These are phyloP conservation scores for Camelus bactrianus DNA, from an alignment of 2,113 vertebrate genomes.

Conservation along the genomic window DNA sequence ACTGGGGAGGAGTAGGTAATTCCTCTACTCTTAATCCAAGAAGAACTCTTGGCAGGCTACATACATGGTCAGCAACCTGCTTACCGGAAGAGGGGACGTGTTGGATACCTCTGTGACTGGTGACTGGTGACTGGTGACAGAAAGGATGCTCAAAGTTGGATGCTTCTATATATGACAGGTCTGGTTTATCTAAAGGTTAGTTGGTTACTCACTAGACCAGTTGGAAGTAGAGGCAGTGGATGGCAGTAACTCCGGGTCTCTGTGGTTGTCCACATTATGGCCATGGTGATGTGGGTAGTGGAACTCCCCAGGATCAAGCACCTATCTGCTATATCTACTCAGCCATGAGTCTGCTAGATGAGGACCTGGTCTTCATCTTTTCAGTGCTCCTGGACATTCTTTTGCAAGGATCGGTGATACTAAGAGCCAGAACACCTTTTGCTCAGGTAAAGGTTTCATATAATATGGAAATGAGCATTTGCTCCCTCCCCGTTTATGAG, in stretches of 20 bases:
- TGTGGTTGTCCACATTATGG: not conserved
- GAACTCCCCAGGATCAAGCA: not conserved
- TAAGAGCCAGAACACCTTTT: not conserved
- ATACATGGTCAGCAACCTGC: not conserved
- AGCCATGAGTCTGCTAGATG: not conserved
- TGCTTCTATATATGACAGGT: not conserved
- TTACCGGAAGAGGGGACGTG: not conserved
- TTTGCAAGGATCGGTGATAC: not conserved
- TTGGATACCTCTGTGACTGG: not conserved
- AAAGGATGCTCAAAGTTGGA: not conserved
- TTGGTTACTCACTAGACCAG: not conserved
- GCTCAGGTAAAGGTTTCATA: not conserved
- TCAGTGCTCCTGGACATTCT: not conserved
- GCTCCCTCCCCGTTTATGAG: not conserved
- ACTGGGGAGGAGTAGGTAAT: not conserved
- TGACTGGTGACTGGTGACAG: slow-evolving; percentile 4
- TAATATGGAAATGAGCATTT: not conserved
- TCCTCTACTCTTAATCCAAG: not conserved
- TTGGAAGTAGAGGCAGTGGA: not conserved
- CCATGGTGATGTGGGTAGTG: not conserved
- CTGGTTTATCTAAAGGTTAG: not conserved
- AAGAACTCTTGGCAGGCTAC: not conserved
- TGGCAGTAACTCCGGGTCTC: not conserved
- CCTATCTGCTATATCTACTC: not conserved
- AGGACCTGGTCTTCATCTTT: not conserved